Percentiles rank a stretch among this genome's conserved stretches.
Evolutionary conservation across 2,888 invertebrate species (phyloP).

Genomic region (Sminthurinus aureus): DNA sequence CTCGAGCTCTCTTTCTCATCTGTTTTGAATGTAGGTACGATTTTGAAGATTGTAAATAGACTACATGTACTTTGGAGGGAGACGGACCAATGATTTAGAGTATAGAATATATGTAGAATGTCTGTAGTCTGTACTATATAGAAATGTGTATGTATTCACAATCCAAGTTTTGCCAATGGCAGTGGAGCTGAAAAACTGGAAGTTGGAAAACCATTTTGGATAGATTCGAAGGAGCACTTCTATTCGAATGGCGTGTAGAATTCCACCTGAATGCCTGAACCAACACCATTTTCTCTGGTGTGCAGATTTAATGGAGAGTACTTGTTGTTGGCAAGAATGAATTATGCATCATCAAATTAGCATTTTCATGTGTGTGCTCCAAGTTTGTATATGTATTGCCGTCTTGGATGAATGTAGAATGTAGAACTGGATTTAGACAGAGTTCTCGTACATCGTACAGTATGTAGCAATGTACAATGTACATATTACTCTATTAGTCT

Average conservation of each 20-base stretch:
- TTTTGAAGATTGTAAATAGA: neutral
- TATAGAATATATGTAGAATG: neutral
- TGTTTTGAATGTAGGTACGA: neutral
- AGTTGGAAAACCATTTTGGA: conserved; percentile 37
- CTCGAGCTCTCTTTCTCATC: neutral
- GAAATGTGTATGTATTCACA: neutral
- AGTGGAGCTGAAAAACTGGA: conserved; percentile 28
- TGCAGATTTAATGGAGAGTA: conserved; percentile 52
- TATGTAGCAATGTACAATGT: neutral
- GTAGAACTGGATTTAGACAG: neutral
- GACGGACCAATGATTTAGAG: neutral
- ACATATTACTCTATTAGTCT: neutral
- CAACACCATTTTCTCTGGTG: conserved; percentile 44
- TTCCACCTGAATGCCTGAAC: conserved; percentile 48
- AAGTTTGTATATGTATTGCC: neutral
- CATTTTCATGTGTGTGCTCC: conserved; percentile 28
- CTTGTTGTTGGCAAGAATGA: conserved; percentile 49
- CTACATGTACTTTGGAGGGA: neutral
- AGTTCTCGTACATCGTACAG: neutral
- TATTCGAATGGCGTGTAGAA: conserved; percentile 33
- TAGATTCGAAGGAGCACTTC: conserved; percentile 29
- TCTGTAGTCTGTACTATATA: neutral
- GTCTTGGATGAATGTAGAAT: neutral
- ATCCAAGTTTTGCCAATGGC: conserved; percentile 18
- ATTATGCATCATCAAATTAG: conserved; percentile 48